Base-by-base conservation (phyloP, 2,113 vertebrate genomes). In the Aramus guarauna region DNA sequence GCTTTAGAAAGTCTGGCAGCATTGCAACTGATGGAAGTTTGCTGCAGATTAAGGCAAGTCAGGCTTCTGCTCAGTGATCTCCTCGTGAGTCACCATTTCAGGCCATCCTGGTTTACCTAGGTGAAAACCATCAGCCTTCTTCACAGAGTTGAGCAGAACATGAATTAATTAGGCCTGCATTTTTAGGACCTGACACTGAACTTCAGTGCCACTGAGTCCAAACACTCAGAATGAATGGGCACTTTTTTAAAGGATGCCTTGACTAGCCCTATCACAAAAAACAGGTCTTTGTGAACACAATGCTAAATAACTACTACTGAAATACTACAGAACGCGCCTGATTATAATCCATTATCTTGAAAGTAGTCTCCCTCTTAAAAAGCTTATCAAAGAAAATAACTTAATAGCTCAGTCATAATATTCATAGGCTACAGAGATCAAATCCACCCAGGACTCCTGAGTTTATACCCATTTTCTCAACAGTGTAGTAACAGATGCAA, bases 151-250 rank as follows among this genome's bases (percentile, higher is more conserved):
- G 45, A 76, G 47, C 29, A 82, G 84, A 85, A 91, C 2, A 1
- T 79, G 93, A 66, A 94, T 95, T 94, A 94, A 82, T 72, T 59
- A 90, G 68, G 48, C 15, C 55, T 79, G 37, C 36, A 3, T 43
- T 94, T 95, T 95, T 79, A 83, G 84, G 87, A 83, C 45, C 71
- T 58, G 86, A 92, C 76, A 79, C 56, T 73, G 71, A 96, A 90
- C 80, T 76, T 75, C 53, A 68, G 66, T 37, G 58, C 27, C 41
- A 27, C 73, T 1, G 22, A 85, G 72, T 13, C 77, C 74, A 76
- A 95, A 88, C 21, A 36, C 45, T 27, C 34, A 58, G 50, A 85
- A 76, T 63, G 62, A 97, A 96, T 27, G 32, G 62, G 7, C 9
- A 74, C 36, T 45, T 91, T 58, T 95, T 89, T 13, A 80, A 78